These are phyloP conservation scores for Ectemnius cavifrons DNA, from an alignment of 2,888 invertebrate species.

Conservation along the genomic window DNA sequence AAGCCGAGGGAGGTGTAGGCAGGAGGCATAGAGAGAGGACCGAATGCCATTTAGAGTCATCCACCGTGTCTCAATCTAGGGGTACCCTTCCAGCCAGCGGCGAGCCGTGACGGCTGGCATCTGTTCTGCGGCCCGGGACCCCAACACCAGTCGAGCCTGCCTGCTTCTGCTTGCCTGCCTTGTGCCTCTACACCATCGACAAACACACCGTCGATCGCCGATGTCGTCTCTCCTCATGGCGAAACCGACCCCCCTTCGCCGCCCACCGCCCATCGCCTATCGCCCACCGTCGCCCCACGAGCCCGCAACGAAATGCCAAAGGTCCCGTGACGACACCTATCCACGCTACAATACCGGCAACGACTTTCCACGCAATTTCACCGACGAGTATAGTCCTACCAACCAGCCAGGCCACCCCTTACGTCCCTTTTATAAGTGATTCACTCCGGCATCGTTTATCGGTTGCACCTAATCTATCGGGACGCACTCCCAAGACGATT, in stretches of 20 bases:
- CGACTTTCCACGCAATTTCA: constrained; percentile 63
- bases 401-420: not conserved
- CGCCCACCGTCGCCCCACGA: no score
- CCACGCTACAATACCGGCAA: constrained; percentile 43
- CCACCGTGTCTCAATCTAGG: constrained; percentile 77
- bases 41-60: constrained; percentile 77
- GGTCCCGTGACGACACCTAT: constrained; percentile 56
- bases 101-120: constrained; percentile 78
- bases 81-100: constrained; percentile 74
- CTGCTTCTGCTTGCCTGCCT: no score
- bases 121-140: constrained; percentile 71
- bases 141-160: constrained; percentile 47
- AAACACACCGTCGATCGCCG: no score
- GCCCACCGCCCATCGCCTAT: no score
- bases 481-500: not conserved
- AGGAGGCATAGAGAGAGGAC: constrained; percentile 53
- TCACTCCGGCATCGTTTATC: not conserved
- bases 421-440: not conserved
- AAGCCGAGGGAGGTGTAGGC: constrained; percentile 31
- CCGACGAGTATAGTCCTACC: constrained; percentile 18
- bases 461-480: not conserved
- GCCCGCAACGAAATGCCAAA: constrained; percentile 65
- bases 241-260: no score
- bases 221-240: no score
- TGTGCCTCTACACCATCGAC: no score